Conservation (phyloP, 2,797 vertebrate genomes). For the Rhynchotus rufescens region DNA sequence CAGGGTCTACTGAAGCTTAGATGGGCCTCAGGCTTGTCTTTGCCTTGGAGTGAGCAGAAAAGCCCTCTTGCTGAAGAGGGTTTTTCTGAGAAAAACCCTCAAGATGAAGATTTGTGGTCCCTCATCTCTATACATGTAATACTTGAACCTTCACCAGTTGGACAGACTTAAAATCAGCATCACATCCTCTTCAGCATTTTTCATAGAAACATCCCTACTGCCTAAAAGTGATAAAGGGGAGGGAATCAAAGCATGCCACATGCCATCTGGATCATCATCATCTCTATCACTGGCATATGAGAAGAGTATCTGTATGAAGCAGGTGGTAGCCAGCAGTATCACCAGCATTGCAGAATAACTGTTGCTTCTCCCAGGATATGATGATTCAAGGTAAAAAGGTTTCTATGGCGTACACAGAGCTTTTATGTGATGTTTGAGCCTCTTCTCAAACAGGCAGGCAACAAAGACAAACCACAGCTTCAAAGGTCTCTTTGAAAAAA, state of each 20-base stretch:
- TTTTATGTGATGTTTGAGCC: not conserved
- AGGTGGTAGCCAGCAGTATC: not conserved
- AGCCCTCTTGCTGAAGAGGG: not conserved
- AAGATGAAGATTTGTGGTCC: not conserved
- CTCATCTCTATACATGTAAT: not conserved
- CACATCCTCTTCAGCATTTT: not conserved
- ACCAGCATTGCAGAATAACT: not conserved
- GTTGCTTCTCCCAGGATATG: not conserved
- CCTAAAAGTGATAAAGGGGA: not conserved
- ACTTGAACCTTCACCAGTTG: not conserved
- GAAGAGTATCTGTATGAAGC: not conserved
- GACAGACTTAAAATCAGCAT: not conserved
- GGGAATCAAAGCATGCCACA: rapidly evolving
- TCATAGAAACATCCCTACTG: not conserved
- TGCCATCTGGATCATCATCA: not conserved
- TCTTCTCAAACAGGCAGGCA: not conserved
- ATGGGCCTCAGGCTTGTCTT: not conserved
- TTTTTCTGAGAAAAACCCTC: not conserved
- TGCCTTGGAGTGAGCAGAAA: not conserved
- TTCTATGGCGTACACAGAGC: not conserved
- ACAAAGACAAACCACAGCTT: not conserved
- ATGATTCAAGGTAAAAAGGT: not conserved
- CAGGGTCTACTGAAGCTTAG: not conserved
- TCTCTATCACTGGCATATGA: not conserved
- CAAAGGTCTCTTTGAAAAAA: not conserved